Evolutionary conservation across 2,888 invertebrate species (phyloP), one percentile per base, ranked within the genome.

Genomic region (Ellobium chinense): DNA sequence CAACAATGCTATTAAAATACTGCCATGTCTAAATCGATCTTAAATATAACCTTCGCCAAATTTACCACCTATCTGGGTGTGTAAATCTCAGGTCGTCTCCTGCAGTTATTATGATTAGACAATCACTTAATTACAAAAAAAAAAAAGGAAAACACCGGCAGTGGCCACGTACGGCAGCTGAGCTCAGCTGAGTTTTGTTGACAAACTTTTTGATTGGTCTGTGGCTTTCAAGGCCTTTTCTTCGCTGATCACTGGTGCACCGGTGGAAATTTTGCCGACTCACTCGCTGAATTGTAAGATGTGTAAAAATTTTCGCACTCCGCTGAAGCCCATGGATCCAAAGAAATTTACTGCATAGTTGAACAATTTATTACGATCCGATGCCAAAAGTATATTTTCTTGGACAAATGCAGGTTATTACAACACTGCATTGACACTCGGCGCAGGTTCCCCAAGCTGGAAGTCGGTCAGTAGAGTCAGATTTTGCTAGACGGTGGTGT

Each of bases 141-240:
- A 63, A 63, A 63, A 29, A 12, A 4, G 63, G 18, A 4, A 29
- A 63, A 29, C n/a, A 27, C 24, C 24, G 63, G 24, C 58, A 5
- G 18, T 58, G 31, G 29, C 56, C 31, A 27, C 29, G 3, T 72
- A 21, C 54, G 54, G 29, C 31, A 1, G 24, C 27, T 72, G 24
- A 31, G 62, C 36, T 68, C 58, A 39, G 58, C 36, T 74, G 36
- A 60, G 46, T 63, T 74, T 74, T 74, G 63, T 74, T 74, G 74
- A 74, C 74, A 74, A 62, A 74, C 74, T 74, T 65, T 39, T 76
- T 34, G 29, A 31, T 78, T 29, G 68, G 31, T 68, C 24, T n/a
- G 29, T 60, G 24, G 18, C 62, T 60, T 21, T 31, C 60, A 56
- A 31, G 60, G 39, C 62, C 37, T 78, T n/a, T 34, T 24, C 37